Percentiles rank a stretch among this genome's conserved stretches.
Evolutionary conservation across 2,113 vertebrate species (phyloP).

Genomic region (Verasper variegatus): DNA sequence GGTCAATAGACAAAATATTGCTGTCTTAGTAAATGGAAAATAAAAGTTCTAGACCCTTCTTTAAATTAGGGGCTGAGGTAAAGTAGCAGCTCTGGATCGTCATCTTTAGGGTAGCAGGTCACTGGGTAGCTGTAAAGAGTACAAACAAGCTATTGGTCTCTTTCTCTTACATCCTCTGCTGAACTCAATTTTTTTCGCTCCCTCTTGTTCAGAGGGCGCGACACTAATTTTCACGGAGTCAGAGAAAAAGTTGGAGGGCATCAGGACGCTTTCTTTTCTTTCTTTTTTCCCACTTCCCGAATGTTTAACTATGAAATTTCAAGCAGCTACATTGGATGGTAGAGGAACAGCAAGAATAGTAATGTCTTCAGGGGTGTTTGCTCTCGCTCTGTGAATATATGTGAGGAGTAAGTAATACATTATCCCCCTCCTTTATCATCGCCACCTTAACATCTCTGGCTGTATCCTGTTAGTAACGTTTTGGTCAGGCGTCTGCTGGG

Average conservation of each 20-base stretch:
- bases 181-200: background rate
- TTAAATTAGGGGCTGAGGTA: background rate
- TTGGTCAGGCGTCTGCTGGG: conserved; percentile 43
- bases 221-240: conserved; percentile 11
- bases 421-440: background rate
- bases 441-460: background rate
- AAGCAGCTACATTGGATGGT: conserved; percentile 8
- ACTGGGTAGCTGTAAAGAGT: background rate
- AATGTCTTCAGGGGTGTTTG: background rate
- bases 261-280: background rate
- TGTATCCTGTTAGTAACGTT: conserved; percentile 41
- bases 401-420: background rate
- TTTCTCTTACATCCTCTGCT: background rate
- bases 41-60: background rate
- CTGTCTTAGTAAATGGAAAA: too few species aligned
- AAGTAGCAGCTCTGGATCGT: background rate
- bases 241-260: conserved; percentile 9
- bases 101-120: background rate
- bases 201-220: conserved; percentile 7
- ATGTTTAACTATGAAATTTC: conserved; percentile 11
- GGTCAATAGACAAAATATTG: too few species aligned
- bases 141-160: background rate
- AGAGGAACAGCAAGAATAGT: conserved; percentile 1
- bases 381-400: conserved; percentile 8
- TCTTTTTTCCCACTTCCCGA: background rate